Conservation (phyloP, 1,140 invertebrate genomes). For the Brachionus koreanus region DNA sequence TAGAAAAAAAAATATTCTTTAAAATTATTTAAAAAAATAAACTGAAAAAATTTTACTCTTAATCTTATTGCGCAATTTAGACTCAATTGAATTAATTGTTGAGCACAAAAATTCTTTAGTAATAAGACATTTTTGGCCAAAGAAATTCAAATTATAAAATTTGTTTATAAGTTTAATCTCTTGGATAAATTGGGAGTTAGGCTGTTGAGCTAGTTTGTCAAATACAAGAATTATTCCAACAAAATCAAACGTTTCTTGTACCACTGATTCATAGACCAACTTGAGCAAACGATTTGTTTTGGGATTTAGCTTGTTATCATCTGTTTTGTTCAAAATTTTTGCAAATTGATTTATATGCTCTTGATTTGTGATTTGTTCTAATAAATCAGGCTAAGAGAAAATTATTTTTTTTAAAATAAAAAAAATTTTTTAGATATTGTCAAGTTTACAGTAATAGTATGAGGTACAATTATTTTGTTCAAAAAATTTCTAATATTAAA, state of each 20-base stretch:
- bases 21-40: not conserved
- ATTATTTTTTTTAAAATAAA: not conserved
- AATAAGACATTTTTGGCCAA: not conserved
- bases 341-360: conserved; percentile 42
- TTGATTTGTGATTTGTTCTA: conserved; percentile 36
- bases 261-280: conserved; percentile 27
- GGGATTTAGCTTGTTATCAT: not conserved
- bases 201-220: conserved; percentile 19
- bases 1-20: too few species aligned
- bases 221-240: conserved; percentile 33
- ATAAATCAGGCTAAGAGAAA: conserved; percentile 15
- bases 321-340: conserved; percentile 12
- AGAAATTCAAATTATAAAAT: conserved; percentile 9
- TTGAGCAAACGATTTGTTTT: conserved; percentile 36
- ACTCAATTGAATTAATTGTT: conserved; percentile 9
- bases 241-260: conserved; percentile 43
- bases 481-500: conserved; percentile 44
- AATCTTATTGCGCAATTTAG: conserved; percentile 3
- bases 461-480: conserved; percentile 41
- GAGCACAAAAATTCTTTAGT: conserved; percentile 29
- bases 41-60: not conserved
- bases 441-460: conserved; percentile 28
- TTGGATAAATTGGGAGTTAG: conserved; percentile 9
- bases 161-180: conserved; percentile 15
- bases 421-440: not conserved